Conservation (phyloP, 2,113 vertebrate genomes). For the Astur gentilis region DNA sequence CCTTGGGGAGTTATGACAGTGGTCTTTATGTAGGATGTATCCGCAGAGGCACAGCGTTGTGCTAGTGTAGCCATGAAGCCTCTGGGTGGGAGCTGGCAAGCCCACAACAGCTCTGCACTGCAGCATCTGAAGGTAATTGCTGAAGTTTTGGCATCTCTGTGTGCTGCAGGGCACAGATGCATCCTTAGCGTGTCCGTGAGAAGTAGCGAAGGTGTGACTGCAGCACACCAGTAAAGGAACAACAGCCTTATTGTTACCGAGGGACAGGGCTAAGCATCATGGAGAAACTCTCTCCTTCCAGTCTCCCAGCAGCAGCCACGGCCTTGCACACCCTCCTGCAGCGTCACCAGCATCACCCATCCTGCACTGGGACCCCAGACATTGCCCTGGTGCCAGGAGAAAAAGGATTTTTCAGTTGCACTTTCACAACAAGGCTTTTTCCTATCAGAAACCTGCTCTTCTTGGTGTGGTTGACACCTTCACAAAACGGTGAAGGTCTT, state of each 20-base stretch:
- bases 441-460: not conserved
- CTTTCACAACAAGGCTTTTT: not conserved
- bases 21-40: not conserved
- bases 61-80: not conserved
- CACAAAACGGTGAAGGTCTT: not conserved
- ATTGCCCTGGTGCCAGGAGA: not conserved
- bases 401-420: not conserved
- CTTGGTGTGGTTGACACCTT: not conserved
- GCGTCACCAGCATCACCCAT: not conserved
- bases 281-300: not conserved
- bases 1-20: rapidly evolving
- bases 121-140: not conserved
- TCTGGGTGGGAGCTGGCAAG: not conserved
- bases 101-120: not conserved
- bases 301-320: not conserved
- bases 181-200: not conserved
- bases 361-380: not conserved
- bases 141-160: not conserved
- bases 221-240: not conserved
- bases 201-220: not conserved
- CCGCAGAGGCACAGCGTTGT: not conserved
- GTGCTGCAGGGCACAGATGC: not conserved
- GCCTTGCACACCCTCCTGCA: rapidly evolving
- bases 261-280: not conserved
- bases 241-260: not conserved